These are phyloP conservation scores for Actinia tenebrosa DNA, from an alignment of 64 coral and sea anemone genomes.

Conservation along the genomic window DNA sequence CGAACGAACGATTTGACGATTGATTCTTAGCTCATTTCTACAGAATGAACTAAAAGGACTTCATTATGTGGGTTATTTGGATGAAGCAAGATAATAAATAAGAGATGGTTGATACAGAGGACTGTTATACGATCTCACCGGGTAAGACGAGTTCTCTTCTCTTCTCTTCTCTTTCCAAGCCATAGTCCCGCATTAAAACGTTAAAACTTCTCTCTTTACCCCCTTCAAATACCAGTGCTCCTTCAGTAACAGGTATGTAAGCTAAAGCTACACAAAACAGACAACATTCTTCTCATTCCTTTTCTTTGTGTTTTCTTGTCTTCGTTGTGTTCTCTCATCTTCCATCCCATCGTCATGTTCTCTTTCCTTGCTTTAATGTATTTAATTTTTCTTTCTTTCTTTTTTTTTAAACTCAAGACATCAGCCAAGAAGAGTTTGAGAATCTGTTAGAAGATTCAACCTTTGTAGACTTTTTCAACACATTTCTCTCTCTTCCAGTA, in stretches of 20 bases:
- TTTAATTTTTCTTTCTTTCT: background rate
- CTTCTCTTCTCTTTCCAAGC: background rate
- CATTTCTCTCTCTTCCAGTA: constrained; percentile 58
- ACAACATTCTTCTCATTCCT: too few relatives aligned
- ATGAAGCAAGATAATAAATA: background rate
- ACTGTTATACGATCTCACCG: background rate
- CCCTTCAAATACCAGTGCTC: too few relatives aligned
- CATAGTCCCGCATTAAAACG: too few relatives aligned
- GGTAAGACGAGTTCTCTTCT: background rate
- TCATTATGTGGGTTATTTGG: background rate
- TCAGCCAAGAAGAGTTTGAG: constrained; percentile 45
- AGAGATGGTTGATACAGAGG: background rate
- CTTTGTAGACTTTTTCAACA: constrained; percentile 57
- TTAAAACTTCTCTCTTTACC: too few relatives aligned
- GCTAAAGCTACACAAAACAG: too few relatives aligned
- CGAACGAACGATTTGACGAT: background rate
- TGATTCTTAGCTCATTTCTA: background rate
- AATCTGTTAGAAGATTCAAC: constrained; percentile 36
- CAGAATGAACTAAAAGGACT: background rate
- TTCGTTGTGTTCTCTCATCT: background rate
- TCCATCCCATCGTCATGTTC: background rate
- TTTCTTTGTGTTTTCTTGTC: too few relatives aligned
- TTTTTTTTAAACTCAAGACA: background rate
- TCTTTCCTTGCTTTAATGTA: too few relatives aligned
- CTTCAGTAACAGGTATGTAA: too few relatives aligned